Evolutionary conservation across 1,140 invertebrate genomes (phyloP).

Genomic region (Lordiphosa clarofinis): DNA sequence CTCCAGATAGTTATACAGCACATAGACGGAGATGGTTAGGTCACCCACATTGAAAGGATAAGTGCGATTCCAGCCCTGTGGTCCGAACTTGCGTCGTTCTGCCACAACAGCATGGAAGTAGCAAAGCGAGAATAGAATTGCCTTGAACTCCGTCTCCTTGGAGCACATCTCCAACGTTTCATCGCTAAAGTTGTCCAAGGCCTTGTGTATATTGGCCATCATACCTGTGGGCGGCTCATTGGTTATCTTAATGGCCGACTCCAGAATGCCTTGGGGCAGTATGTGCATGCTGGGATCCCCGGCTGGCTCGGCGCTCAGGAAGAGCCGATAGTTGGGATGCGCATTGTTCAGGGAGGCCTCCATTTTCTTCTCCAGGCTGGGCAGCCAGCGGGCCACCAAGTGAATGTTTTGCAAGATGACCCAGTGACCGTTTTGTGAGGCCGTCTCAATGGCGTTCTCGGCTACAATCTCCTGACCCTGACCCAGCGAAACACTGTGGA

Average conservation of each 20-base stretch:
- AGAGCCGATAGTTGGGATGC: constrained; percentile 85
- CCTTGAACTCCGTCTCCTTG: constrained; percentile 96
- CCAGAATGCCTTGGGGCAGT: constrained; percentile 90
- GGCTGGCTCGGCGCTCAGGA: constrained; percentile 84
- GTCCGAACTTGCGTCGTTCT: constrained; percentile 95
- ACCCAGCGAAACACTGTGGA: constrained; percentile 95
- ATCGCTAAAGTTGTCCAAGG: constrained; percentile 95
- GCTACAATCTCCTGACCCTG: constrained; percentile 97
- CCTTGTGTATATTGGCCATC: constrained; percentile 95
- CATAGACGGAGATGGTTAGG: constrained; percentile 94
- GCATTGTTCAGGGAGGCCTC: constrained; percentile 88
- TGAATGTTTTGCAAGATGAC: constrained; percentile 96
- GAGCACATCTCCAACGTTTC: constrained; percentile 95
- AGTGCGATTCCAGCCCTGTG: constrained; percentile 95
- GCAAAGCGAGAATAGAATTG: constrained; percentile 94
- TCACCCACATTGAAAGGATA: constrained; percentile 92
- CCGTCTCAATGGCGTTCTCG: constrained; percentile 90
- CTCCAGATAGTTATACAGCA: constrained; percentile 95
- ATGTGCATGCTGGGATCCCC: constrained; percentile 81
- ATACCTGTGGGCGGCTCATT: constrained; percentile 98
- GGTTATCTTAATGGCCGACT: constrained; percentile 97
- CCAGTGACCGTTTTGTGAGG: constrained; percentile 92
- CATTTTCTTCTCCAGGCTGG: constrained; percentile 93
- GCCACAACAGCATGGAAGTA: constrained; percentile 98
- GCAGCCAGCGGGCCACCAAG: constrained; percentile 93